Percentiles rank a stretch among this genome's conserved stretches.
phyloP scores from a whole-genome alignment of 2,888 invertebrate genomes.

The Campoplex nolae region DNA sequence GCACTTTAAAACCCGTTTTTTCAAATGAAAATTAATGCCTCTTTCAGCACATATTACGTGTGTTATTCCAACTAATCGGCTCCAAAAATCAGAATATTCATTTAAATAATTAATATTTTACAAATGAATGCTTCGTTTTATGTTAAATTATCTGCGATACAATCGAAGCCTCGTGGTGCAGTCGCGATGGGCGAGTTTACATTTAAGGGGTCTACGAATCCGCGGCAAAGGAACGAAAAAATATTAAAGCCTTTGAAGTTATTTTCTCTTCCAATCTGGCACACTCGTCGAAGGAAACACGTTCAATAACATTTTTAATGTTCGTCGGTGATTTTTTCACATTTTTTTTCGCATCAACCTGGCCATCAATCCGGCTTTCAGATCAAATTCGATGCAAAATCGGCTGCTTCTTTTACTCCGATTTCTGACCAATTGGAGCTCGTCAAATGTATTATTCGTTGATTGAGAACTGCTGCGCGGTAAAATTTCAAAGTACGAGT shows the following conservation, averaged over 20 bases:
- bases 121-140: constrained; percentile 63
- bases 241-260: neutral
- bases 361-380: constrained; percentile 35
- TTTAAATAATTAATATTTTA: constrained; percentile 64
- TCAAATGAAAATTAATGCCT: constrained; percentile 43
- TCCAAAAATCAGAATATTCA: constrained; percentile 70
- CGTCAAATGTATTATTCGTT: neutral
- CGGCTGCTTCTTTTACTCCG: constrained; percentile 13
- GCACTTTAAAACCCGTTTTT: constrained; percentile 68
- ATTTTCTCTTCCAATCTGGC: neutral
- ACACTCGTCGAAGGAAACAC: neutral
- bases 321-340: neutral
- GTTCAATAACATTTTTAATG: neutral
- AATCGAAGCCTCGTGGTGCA: constrained; percentile 58
- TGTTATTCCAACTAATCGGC: constrained; percentile 4
- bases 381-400: neutral
- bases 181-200: constrained; percentile 71
- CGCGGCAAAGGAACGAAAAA: constrained; percentile 24
- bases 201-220: constrained; percentile 62
- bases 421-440: constrained; percentile 53
- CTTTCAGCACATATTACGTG: constrained; percentile 28
- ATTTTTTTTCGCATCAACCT: constrained; percentile 15
- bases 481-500: constrained; percentile 13
- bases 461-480: constrained; percentile 31
- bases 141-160: constrained; percentile 50